Percentiles rank a stretch among this genome's conserved stretches.
phyloP scores from a whole-genome alignment of 2,797 vertebrate species.

The Etheostoma nigrum region DNA sequence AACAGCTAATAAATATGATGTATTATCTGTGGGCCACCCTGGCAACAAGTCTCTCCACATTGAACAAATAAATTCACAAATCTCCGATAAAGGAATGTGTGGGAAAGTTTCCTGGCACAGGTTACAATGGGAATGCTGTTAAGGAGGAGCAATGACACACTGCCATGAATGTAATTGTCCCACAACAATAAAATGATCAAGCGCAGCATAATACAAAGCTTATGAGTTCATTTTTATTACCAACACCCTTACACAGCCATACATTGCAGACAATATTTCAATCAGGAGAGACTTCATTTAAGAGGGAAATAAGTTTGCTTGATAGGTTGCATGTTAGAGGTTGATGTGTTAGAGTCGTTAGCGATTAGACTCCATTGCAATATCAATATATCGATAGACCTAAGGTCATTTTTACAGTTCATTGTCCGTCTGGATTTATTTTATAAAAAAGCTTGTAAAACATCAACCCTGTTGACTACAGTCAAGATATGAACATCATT shows the following conservation, averaged over 20 bases:
- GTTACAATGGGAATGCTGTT: slow-evolving; percentile 6
- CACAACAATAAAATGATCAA: slow-evolving; percentile 5
- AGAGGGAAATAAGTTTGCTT: too few relatives aligned
- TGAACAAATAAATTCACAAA: slow-evolving; percentile 33
- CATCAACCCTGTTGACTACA: too few relatives aligned
- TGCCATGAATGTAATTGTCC: slow-evolving; percentile 12
- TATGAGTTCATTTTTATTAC: slow-evolving; percentile 2
- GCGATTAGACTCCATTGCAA: too few relatives aligned
- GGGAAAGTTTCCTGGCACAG: slow-evolving; percentile 28
- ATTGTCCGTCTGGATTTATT: too few relatives aligned
- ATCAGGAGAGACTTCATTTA: too few relatives aligned
- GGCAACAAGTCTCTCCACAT: slow-evolving; percentile 20
- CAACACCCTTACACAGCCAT: neutral
- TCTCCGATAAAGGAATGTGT: slow-evolving; percentile 36
- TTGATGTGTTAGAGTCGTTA: too few relatives aligned
- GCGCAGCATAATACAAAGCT: neutral
- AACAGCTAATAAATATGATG: slow-evolving; percentile 3
- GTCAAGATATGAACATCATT: too few relatives aligned
- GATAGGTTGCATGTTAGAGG: too few relatives aligned
- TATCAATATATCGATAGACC: too few relatives aligned
- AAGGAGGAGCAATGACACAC: slow-evolving; percentile 1
- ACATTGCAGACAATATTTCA: neutral
- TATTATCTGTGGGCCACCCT: slow-evolving; percentile 1
- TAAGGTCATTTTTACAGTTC: too few relatives aligned
- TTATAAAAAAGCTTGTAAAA: too few relatives aligned